phyloP scores from a whole-genome alignment of 2,113 vertebrate species.

The Podocnemis expansa region DNA sequence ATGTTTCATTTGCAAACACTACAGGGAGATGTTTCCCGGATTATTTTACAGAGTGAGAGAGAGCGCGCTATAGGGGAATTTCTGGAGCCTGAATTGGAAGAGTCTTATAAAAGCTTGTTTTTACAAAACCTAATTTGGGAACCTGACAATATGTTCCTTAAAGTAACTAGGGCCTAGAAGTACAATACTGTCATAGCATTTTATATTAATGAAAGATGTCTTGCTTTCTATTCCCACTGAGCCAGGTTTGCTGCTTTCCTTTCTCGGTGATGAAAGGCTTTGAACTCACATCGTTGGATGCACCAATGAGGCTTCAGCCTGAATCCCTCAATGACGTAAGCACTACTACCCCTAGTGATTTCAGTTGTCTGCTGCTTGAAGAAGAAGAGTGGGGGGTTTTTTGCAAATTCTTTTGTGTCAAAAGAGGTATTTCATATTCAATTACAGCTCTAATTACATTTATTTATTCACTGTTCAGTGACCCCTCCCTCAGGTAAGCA shows the following conservation, averaged over 20 bases:
- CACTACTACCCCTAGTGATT: rapidly evolving
- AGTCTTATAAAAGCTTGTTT: neutral
- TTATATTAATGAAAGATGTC: neutral
- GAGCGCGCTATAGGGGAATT: neutral
- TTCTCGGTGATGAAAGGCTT: neutral
- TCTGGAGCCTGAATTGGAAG: neutral
- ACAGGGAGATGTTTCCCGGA: neutral
- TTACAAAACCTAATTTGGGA: neutral
- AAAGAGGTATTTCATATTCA: neutral
- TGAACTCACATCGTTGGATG: neutral
- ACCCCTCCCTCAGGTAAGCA: neutral
- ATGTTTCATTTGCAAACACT: neutral
- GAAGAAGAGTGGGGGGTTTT: neutral
- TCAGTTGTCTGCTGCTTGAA: neutral
- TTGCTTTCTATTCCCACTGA: neutral
- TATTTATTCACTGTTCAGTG: neutral
- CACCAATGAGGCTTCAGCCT: rapidly evolving
- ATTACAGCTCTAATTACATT: neutral
- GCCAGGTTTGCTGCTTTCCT: neutral
- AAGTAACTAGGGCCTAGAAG: neutral
- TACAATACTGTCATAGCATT: neutral
- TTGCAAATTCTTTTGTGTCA: neutral
- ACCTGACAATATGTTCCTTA: neutral
- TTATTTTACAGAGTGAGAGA: neutral
- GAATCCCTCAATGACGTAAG: neutral